A percentile compares a stretch with the other conserved stretches of the same genome.
Conservation (phyloP, 2,888 invertebrate species). For the Erebia palarica region DNA sequence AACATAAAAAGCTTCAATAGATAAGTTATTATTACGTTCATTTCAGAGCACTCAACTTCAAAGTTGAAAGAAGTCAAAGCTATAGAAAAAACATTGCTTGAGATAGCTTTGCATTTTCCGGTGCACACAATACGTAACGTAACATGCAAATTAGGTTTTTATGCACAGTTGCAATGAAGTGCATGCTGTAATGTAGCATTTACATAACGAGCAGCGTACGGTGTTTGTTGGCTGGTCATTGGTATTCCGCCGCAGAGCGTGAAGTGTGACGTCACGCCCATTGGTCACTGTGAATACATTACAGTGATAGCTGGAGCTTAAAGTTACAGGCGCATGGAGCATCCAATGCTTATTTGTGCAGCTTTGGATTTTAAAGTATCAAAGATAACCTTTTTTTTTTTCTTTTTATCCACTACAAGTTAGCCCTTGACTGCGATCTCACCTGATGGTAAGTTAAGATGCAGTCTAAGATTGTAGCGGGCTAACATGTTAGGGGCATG, state of each 20-base stretch:
- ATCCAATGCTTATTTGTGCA: neutral
- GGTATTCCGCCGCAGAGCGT: neutral
- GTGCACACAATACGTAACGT: neutral
- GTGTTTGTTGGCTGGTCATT: neutral
- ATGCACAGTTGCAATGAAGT: neutral
- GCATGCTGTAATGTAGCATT: conserved; percentile 3
- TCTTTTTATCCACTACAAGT: no score
- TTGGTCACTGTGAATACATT: neutral
- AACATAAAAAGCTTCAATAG: no score
- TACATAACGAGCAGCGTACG: neutral
- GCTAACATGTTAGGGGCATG: no score
- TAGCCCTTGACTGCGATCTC: no score
- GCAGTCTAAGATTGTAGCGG: no score
- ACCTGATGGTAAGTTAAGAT: no score
- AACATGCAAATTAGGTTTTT: neutral
- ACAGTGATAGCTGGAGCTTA: neutral
- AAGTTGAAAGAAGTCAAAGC: neutral
- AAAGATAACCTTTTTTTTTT: no score
- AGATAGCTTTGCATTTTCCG: neutral
- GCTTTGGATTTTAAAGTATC: no score
- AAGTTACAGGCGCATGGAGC: neutral
- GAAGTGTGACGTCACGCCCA: conserved; percentile 9
- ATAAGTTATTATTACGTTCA: no score
- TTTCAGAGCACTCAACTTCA: neutral
- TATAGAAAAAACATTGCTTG: neutral